phyloP scores from a whole-genome alignment of 2,113 vertebrate genomes.

The Guaruba guarouba region DNA sequence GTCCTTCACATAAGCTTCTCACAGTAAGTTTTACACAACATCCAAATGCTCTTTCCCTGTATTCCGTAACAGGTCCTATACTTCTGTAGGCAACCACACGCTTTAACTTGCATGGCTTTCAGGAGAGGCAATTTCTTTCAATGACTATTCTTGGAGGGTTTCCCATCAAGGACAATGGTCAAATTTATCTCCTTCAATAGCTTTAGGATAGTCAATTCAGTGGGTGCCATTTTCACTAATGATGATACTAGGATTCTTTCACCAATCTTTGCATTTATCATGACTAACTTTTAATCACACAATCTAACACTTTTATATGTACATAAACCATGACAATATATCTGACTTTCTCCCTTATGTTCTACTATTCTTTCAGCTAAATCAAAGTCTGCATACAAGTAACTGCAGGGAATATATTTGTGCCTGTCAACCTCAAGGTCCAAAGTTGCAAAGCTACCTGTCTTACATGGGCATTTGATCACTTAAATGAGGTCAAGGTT shows the following conservation, averaged over 20 bases:
- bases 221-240: not conserved
- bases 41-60: not conserved
- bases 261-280: not conserved
- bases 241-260: not conserved
- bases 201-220: not conserved
- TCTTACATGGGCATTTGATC: not conserved
- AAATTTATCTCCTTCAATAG: not conserved
- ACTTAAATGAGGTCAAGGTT: not conserved
- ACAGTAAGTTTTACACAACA: not conserved
- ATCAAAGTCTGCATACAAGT: not conserved
- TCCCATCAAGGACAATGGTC: not conserved
- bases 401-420: not conserved
- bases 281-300: not conserved
- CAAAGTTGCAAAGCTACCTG: not conserved
- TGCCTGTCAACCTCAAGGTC: not conserved
- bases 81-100: not conserved
- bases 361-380: not conserved
- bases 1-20: not conserved
- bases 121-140: not conserved
- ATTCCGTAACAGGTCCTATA: not conserved
- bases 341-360: not conserved
- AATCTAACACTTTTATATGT: not conserved
- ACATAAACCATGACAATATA: not conserved
- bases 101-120: not conserved
- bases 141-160: not conserved